phyloP scores from a whole-genome alignment of 35 echinoderm and acorn worm genomes.

The Patiria miniata region DNA sequence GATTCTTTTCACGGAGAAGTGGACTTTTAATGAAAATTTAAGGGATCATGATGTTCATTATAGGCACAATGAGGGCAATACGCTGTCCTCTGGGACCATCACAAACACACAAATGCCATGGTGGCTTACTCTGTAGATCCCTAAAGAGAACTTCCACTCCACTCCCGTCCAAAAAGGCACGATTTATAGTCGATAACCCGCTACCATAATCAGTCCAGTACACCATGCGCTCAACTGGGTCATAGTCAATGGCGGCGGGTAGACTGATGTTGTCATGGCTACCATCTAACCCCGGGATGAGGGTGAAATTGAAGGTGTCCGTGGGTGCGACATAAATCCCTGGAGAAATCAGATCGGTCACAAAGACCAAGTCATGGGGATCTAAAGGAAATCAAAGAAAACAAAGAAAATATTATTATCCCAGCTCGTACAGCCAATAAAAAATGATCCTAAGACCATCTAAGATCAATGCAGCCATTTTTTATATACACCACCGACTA shows the following conservation, averaged over 20 bases:
- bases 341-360: background rate
- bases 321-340: background rate
- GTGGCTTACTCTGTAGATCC: background rate
- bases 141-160: background rate
- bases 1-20: too few species aligned
- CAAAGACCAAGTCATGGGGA: background rate
- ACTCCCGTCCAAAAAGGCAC: background rate
- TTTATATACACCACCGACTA: too few species aligned
- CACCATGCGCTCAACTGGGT: slow-evolving; percentile 36
- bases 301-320: slow-evolving; percentile 13
- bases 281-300: background rate
- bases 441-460: too few species aligned
- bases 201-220: slow-evolving; percentile 67
- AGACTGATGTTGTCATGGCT: background rate
- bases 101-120: background rate
- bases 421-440: too few species aligned
- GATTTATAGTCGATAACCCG: background rate
- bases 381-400: background rate
- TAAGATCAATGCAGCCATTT: too few species aligned
- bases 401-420: too few species aligned
- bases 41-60: too few species aligned
- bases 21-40: too few species aligned
- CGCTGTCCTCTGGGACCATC: too few species aligned
- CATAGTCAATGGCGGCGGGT: slow-evolving; percentile 51
- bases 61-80: too few species aligned